Conservation (phyloP, 2,113 vertebrate genomes). For the Chionomys nivalis region DNA sequence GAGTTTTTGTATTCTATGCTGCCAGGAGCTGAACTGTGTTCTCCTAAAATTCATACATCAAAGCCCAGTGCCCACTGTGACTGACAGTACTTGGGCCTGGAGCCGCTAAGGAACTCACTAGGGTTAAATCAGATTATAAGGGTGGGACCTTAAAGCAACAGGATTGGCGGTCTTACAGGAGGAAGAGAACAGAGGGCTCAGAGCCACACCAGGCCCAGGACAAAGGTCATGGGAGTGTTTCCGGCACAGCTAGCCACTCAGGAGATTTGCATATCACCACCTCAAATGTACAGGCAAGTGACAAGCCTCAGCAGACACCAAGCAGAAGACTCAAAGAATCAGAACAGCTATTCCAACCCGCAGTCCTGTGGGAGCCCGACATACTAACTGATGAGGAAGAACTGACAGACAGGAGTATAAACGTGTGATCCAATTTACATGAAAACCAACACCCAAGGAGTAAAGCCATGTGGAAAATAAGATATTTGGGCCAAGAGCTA, state of each 20-base stretch:
- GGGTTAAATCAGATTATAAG: not conserved
- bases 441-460: not conserved
- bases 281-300: not conserved
- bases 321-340: slow-evolving; percentile 15
- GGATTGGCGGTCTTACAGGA: not conserved
- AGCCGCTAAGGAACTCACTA: not conserved
- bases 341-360: not conserved
- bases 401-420: not conserved
- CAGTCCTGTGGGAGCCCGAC: not conserved
- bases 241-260: not conserved
- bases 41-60: not conserved
- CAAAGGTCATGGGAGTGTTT: not conserved
- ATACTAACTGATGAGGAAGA: not conserved
- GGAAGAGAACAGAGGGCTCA: not conserved
- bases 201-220: not conserved
- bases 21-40: not conserved
- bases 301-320: not conserved
- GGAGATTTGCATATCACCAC: not conserved
- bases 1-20: not conserved
- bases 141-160: not conserved
- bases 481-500: not conserved
- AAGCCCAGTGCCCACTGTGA: not conserved
- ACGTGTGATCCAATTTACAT: not conserved
- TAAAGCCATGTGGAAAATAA: not conserved
- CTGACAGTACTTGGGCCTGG: not conserved